Percentiles rank a stretch among this genome's conserved stretches.
Conservation (phyloP, 2,888 invertebrate genomes). For the Leuctra nigra region DNA sequence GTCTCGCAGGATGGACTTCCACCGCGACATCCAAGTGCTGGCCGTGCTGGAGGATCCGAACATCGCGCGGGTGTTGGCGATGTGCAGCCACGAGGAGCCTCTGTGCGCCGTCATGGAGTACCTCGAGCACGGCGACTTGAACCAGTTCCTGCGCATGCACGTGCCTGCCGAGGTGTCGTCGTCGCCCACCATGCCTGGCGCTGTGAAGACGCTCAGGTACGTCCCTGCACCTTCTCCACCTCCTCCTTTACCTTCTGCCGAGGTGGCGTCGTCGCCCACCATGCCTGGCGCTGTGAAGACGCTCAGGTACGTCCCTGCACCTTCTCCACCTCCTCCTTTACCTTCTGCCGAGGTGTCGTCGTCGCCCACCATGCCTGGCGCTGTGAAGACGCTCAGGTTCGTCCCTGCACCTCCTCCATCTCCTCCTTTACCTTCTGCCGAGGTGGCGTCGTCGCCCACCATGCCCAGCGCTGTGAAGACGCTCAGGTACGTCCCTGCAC, state of each 20-base stretch:
- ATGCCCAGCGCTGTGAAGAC: conserved; percentile 33
- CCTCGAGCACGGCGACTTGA: conserved; percentile 53
- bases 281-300: conserved; percentile 33
- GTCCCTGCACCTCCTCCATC: too few relatives aligned
- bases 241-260: too few relatives aligned
- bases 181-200: conserved; percentile 31
- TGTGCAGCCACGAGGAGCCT: conserved; percentile 48
- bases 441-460: conserved; percentile 32
- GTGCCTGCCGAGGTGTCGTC: conserved; percentile 41
- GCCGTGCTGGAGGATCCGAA: conserved; percentile 63
- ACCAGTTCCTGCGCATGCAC: conserved; percentile 45
- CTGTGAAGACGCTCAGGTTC: conserved; percentile 35
- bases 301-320: conserved; percentile 33
- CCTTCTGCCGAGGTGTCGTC: too few relatives aligned
- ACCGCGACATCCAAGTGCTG: conserved; percentile 77
- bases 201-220: conserved; percentile 35
- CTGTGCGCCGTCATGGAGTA: conserved; percentile 53
- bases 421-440: too few relatives aligned
- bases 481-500: conserved; percentile 33
- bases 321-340: too few relatives aligned
- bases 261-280: conserved; percentile 32
- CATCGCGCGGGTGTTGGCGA: conserved; percentile 48
- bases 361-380: conserved; percentile 31
- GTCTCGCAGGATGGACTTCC: conserved; percentile 66
- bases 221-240: too few relatives aligned